Evolutionary conservation across 2,888 invertebrate species (phyloP), one percentile per base, ranked within the genome.

Genomic region (Caenorhabditis uteleia): DNA sequence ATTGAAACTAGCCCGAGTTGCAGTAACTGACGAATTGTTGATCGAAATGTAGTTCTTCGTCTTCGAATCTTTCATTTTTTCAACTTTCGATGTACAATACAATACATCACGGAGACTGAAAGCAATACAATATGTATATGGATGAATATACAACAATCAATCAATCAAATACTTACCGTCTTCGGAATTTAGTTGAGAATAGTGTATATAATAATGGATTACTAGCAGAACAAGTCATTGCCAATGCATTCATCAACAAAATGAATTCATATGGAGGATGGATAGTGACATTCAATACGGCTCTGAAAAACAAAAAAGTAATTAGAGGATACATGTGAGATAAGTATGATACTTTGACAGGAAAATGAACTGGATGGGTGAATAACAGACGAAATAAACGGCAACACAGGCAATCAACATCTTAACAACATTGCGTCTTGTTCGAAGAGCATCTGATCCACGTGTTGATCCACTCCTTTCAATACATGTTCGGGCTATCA

Each of bases 341-440:
- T n/a, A n/a, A n/a, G n/a, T n/a, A n/a, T n/a, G 33, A 38, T 38
- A 79, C 80, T 73, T 78, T 39, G 77, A 70, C 1, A 81, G 48
- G 59, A 82, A 81, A 31, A 81, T 68, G 26, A 75, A 77, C 71
- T 86, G 85, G 6, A 84, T 83, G 0, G 86, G 86, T 5, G 85
- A 84, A 74, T 86, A 86, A 70, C 86, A 85, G 38, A 85, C 55
- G 61, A 85, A 84, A 74, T 86, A 86, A 5, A 86, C 82, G 43
- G 68, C 68, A 1, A 86, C 85, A 70, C 85, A 85, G 6, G 85
- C 84, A 2, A 85, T 83, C 33, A 86, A 74, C 85, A 86, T 86
- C 70, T 85, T 85, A n/a, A 86, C 84, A 21, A 86, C 85, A 31
- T 70, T 78, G 26, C 81, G 60, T 20, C 81, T 55, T 23, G 70